A percentile compares a stretch with the other conserved stretches of the same genome.
These are phyloP conservation scores for Sparus aurata DNA, from an alignment of 2,797 vertebrate genomes.

Conservation along the genomic window DNA sequence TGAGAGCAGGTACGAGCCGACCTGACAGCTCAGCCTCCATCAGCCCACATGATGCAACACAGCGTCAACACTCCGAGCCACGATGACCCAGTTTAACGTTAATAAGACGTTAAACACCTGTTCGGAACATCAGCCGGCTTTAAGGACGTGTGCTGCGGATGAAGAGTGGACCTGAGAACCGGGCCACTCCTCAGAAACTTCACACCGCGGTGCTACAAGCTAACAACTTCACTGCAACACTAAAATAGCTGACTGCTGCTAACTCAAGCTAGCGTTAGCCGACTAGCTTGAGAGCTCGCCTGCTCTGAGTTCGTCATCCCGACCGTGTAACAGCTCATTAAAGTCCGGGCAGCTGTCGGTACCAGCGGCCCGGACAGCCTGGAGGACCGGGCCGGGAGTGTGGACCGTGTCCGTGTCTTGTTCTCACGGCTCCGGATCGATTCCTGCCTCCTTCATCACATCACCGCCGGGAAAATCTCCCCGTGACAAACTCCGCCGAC, in stretches of 20 bases:
- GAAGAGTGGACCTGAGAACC: neutral
- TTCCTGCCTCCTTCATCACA: slow-evolving; percentile 30
- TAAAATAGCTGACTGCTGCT: slow-evolving; percentile 39
- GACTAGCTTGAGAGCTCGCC: neutral
- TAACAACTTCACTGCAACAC: slow-evolving; percentile 34
- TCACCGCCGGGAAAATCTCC: slow-evolving; percentile 25
- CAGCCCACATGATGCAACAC: slow-evolving; percentile 67
- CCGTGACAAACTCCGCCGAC: slow-evolving; percentile 2
- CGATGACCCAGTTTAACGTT: fast-evolving
- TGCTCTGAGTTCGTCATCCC: neutral
- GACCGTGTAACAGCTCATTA: neutral
- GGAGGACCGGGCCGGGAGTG: too few species aligned
- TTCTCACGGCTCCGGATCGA: slow-evolving; percentile 15
- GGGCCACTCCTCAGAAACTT: slow-evolving; percentile 48
- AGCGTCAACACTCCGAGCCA: slow-evolving; percentile 40
- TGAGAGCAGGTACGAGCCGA: neutral
- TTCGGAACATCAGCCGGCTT: too few species aligned
- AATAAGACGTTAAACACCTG: fast-evolving
- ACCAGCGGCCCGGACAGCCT: too few species aligned
- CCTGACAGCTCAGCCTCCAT: slow-evolving; percentile 3
- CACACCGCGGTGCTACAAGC: slow-evolving; percentile 34
- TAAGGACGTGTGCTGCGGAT: too few species aligned
- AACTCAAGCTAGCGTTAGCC: slow-evolving; percentile 38
- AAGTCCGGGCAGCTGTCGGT: neutral
- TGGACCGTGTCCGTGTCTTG: neutral